Percentiles rank a stretch among this genome's conserved stretches.
Conservation (phyloP, 2,113 vertebrate genomes). For the Brachyhypopomus occidentalis region DNA sequence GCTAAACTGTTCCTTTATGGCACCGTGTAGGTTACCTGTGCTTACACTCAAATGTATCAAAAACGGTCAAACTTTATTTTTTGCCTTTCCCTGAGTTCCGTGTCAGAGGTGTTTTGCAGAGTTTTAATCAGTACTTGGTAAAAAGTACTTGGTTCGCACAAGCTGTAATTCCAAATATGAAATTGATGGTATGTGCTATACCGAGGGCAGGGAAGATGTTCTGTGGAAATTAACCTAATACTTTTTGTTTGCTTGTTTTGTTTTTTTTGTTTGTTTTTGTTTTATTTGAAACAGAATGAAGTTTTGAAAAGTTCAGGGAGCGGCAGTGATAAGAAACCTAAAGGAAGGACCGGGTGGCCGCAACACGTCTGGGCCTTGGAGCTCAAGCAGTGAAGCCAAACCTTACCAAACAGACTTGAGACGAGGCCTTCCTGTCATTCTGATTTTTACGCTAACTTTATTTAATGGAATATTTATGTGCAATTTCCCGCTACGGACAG, state of each 20-base stretch:
- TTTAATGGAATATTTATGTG: slow-evolving; percentile 90
- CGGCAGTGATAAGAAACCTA: slow-evolving; percentile 95
- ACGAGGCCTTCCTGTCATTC: slow-evolving; percentile 54
- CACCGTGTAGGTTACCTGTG: no score
- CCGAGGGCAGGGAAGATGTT: no score
- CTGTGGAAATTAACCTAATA: no score
- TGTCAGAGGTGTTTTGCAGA: neutral
- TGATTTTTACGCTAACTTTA: slow-evolving; percentile 63
- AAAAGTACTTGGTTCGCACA: neutral
- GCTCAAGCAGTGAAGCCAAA: slow-evolving; percentile 88
- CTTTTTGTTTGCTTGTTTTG: neutral
- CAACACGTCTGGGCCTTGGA: slow-evolving; percentile 99
- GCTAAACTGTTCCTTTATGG: no score
- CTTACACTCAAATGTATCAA: no score
- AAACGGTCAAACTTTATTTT: neutral
- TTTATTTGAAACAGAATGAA: slow-evolving; percentile 79
- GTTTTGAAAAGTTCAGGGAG: slow-evolving; percentile 89
- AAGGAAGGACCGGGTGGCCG: slow-evolving; percentile 98
- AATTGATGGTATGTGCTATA: neutral
- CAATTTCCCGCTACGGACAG: slow-evolving; percentile 83
- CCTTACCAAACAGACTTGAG: slow-evolving; percentile 46
- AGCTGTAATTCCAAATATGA: neutral
- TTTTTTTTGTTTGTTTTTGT: neutral
- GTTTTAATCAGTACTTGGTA: no score
- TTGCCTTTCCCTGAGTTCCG: neutral